These are phyloP conservation scores for Lophura nycthemera DNA, from an alignment of 2,113 vertebrate species.

Conservation along the genomic window DNA sequence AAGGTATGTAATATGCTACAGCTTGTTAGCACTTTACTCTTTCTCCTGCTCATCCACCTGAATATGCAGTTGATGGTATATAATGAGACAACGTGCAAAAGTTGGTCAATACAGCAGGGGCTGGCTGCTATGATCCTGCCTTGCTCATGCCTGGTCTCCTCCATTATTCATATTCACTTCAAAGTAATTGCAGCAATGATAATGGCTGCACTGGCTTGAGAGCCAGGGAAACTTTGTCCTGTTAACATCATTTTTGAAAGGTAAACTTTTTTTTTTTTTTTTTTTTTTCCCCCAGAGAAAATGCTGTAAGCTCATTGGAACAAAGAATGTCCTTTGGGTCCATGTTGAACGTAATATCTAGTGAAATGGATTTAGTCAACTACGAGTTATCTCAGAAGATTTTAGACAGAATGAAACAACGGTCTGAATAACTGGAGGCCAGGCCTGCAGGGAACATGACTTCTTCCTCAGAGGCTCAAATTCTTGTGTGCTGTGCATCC, in stretches of 20 bases:
- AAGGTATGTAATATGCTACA: not conserved
- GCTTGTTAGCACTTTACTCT: not conserved
- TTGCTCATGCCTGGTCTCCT: not conserved
- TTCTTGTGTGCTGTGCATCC: not conserved
- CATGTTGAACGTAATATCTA: not conserved
- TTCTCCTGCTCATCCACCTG: not conserved
- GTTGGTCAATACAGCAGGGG: not conserved
- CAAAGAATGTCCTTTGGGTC: not conserved
- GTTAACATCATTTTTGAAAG: not conserved
- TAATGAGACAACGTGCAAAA: not conserved
- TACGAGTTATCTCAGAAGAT: not conserved
- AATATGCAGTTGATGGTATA: not conserved
- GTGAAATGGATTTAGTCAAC: not conserved
- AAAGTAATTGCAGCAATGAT: not conserved
- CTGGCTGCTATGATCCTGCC: not conserved
- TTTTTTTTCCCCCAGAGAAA: not conserved
- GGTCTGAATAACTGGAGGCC: not conserved
- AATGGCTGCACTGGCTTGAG: not conserved
- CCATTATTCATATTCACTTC: not conserved
- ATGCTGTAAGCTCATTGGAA: not conserved
- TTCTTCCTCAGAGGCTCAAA: not conserved
- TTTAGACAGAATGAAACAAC: not conserved
- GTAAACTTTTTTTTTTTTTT: not conserved
- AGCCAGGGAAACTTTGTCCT: not conserved
- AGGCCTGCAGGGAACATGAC: not conserved